Evolutionary conservation across 1,140 invertebrate genomes (phyloP).

Genomic region (Drosophila ambigua): DNA sequence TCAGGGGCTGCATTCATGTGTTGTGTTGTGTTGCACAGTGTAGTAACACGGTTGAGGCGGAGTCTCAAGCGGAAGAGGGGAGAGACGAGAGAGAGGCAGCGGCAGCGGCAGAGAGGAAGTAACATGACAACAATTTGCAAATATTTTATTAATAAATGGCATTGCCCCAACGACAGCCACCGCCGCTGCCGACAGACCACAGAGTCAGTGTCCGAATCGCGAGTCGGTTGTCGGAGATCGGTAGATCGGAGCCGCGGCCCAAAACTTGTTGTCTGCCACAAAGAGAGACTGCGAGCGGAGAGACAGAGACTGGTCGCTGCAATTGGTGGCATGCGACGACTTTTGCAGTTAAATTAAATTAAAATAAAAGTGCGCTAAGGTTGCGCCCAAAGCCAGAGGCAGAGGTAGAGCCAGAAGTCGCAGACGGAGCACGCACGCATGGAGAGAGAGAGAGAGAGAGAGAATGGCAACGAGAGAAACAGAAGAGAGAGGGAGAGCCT

Average conservation of each 20-base stretch:
- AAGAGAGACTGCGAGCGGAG: conserved; percentile 2
- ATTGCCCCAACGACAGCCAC: conserved; percentile 49
- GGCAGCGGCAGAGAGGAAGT: conserved; percentile 16
- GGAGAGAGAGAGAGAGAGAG: conserved; percentile 10
- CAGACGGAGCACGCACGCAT: background rate
- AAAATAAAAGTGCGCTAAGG: conserved; percentile 74
- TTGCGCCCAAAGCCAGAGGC: conserved; percentile 53
- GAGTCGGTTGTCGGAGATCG: conserved; percentile 3
- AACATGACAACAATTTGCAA: conserved; percentile 82
- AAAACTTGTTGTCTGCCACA: conserved; percentile 48
- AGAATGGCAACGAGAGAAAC: conserved; percentile 4
- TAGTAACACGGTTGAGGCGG: conserved; percentile 14
- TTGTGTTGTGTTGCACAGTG: conserved; percentile 6
- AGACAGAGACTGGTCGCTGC: conserved; percentile 15
- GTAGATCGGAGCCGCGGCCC: background rate
- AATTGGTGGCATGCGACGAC: conserved; percentile 63
- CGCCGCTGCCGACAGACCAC: conserved; percentile 33
- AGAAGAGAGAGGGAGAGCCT: conserved; percentile 20
- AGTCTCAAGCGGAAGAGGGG: too few species aligned
- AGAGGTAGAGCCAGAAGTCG: conserved; percentile 8
- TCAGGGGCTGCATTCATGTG: background rate
- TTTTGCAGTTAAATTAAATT: conserved; percentile 74
- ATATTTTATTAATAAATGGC: conserved; percentile 82
- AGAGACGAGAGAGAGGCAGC: conserved; percentile 5
- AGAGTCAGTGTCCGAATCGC: too few species aligned